Conservation (phyloP, 1,140 invertebrate genomes). For the Drosophila tani region DNA sequence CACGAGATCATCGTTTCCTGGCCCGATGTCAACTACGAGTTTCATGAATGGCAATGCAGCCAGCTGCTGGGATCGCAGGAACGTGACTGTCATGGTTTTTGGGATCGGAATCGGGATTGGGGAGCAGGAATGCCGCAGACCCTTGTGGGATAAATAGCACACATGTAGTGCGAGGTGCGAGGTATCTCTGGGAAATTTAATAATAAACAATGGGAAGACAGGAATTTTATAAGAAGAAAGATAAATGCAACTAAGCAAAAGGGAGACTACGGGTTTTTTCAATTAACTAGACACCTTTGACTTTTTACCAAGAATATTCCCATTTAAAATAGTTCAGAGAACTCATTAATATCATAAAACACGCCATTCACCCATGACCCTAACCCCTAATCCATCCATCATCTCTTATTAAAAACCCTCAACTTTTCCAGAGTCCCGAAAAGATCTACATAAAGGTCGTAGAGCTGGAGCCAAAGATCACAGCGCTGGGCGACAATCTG, state of each 20-base stretch:
- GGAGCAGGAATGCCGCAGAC: conserved; percentile 11
- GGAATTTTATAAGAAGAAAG: not conserved
- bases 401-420: conserved; percentile 20
- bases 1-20: conserved; percentile 46
- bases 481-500: conserved; percentile 91
- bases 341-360: not conserved
- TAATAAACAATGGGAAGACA: not conserved
- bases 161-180: not conserved
- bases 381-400: not conserved
- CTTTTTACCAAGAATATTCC: too few relatives aligned
- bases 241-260: too few relatives aligned
- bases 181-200: not conserved
- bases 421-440: conserved; percentile 90
- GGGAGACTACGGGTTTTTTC: too few relatives aligned
- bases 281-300: too few relatives aligned
- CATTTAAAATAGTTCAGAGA: not conserved
- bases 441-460: conserved; percentile 94
- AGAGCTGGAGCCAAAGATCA: conserved; percentile 93
- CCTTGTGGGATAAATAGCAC: conserved; percentile 13
- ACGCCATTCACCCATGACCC: not conserved
- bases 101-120: conserved; percentile 13
- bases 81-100: conserved; percentile 61
- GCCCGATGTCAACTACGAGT: conserved; percentile 62
- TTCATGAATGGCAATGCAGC: conserved; percentile 68
- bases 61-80: conserved; percentile 39